Evolutionary conservation across 2,113 vertebrate species (phyloP).

Genomic region (Myrmophylax atrothorax): DNA sequence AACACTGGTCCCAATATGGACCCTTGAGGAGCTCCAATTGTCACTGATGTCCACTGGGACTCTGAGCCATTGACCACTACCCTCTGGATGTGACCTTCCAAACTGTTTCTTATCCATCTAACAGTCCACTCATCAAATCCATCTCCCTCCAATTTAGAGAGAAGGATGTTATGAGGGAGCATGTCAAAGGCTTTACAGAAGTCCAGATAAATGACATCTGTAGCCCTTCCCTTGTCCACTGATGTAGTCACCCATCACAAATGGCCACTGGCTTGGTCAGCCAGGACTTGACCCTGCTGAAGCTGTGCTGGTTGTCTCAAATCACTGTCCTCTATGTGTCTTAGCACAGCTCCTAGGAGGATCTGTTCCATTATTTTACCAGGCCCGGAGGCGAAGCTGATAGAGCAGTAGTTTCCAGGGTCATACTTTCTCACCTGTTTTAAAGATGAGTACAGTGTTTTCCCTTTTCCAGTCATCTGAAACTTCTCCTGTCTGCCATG

Average conservation of each 20-base stretch:
- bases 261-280: background rate
- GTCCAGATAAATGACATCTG: background rate
- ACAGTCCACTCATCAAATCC: background rate
- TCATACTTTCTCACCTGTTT: background rate
- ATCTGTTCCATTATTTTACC: background rate
- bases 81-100: background rate
- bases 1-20: background rate
- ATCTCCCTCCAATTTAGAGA: background rate
- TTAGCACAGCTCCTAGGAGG: background rate
- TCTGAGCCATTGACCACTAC: background rate
- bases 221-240: background rate
- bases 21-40: background rate
- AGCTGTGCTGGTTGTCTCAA: background rate
- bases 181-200: background rate
- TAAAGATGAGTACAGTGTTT: background rate
- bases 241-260: background rate
- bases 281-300: background rate
- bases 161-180: background rate
- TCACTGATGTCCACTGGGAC: background rate
- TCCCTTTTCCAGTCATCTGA: background rate
- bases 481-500: background rate
- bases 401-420: background rate
- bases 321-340: background rate
- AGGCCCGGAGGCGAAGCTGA: background rate
- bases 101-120: background rate